phyloP scores from a whole-genome alignment of 2,888 invertebrate species.

The Pasiphila rectangulata region DNA sequence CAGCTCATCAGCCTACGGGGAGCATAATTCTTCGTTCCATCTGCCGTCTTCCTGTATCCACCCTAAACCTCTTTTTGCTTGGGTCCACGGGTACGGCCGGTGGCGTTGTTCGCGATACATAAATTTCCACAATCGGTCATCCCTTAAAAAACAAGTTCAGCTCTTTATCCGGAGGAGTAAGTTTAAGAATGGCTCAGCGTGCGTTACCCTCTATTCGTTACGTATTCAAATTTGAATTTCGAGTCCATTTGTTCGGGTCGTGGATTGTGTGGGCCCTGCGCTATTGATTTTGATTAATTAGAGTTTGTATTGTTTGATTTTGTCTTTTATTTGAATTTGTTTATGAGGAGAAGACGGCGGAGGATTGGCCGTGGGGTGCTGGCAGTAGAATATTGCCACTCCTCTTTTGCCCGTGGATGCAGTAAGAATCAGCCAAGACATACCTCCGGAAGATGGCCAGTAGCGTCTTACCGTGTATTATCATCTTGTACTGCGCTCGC shows the following conservation, averaged over 20 bases:
- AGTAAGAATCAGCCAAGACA: no score
- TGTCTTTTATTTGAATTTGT: constrained; percentile 17
- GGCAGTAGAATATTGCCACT: no score
- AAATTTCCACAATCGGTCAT: constrained; percentile 80
- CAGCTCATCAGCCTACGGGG: constrained; percentile 79
- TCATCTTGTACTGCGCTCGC: no score
- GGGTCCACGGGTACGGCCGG: constrained; percentile 65
- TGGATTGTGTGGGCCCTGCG: constrained; percentile 47
- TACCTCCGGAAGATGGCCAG: no score
- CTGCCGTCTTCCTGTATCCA: constrained; percentile 77
- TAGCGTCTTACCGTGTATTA: no score
- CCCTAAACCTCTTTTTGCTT: constrained; percentile 72
- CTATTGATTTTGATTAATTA: constrained; percentile 66
- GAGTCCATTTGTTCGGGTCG: constrained; percentile 64
- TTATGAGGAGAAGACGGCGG: no score
- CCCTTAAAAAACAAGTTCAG: constrained; percentile 81
- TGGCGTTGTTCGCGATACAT: constrained; percentile 77
- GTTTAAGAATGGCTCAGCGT: constrained; percentile 75
- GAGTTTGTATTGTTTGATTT: constrained; percentile 29
- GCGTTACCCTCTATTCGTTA: constrained; percentile 75
- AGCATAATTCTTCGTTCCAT: constrained; percentile 78
- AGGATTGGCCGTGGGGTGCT: no score
- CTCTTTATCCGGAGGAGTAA: constrained; percentile 76
- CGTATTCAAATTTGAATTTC: constrained; percentile 78
- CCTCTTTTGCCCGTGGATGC: no score